Base-by-base conservation (phyloP, 1,140 invertebrate species). In the Leptinotarsa texana region DNA sequence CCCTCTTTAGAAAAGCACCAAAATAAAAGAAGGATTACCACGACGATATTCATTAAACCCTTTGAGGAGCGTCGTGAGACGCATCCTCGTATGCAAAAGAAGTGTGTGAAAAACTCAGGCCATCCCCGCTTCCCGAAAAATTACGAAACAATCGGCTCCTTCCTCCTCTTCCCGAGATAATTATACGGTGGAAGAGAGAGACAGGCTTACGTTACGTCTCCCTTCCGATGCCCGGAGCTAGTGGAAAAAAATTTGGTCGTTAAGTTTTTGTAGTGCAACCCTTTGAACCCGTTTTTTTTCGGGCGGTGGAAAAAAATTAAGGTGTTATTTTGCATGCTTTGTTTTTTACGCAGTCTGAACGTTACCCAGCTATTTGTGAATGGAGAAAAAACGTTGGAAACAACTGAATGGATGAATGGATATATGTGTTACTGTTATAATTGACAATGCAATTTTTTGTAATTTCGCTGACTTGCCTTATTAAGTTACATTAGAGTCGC, bases 11-110 rank as follows among this genome's bases (percentile, higher is more conserved):
- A 18, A 73, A 15, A 68, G 63, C 47, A 21, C 47, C 62, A 63
- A 73, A 74, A 76, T 74, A 77, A 77, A 74, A 63, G 69, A 47
- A 69, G 76, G 75, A 77, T 77, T 77, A 77, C 65, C 57, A 24
- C 61, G 71, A 72, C 72, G 73, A 71, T 63, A 77, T 77, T 77
- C 76, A 77, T 77, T 77, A 77, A 72, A 72, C 69, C 73, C 72
- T 69, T 73, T 74, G 48, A 74, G 47, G 24, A 70, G 66, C 67
- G 67, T 71, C 69, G 33, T 70, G n/a, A 70, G 69, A 48, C 48
- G 69, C 47, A 70, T 70, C 69, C 15, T 70, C 69, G 27, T 77
- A 77, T 77, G 76, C 76, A 77, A 77, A 77, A 74, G 73, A 70
- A 62, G 76, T 77, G 76, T 77, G 76, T 77, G 76, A 77, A 77